Base-by-base conservation (phyloP, 2,888 invertebrate species). In the Stenichneumon culpator region DNA sequence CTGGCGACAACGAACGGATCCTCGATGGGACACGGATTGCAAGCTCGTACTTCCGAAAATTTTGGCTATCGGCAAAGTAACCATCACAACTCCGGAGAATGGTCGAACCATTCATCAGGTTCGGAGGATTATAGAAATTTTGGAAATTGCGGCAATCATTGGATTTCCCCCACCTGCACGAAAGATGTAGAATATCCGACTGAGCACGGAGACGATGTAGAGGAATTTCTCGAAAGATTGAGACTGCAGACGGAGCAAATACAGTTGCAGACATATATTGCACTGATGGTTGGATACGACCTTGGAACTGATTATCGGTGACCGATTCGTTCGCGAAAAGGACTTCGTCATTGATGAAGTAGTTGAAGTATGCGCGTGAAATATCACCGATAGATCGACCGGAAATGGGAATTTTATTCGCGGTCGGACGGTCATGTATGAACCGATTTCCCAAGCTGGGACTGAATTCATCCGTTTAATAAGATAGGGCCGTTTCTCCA, bases 201-300 rank as follows among this genome's bases (percentile, higher is more conserved):
- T 7, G 78, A 73, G 63, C 65, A 63, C 32, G 67, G 84, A 36
- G 73, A 73, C n/a, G 89, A 90, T 50, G 81, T 92, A 54, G 92
- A 93, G 63, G 57, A 86, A 4, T 93, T 91, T 86, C 88, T 93
- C 60, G 73, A 47, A 16, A 87, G 89, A 60, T 86, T 93, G 50
- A 88, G 90, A 79, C 39, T 77, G n/a, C 88, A 91, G 77, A 93
- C 92, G 0, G 83, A 93, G 82, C 87, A 83, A 16, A 83, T 92
- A 32, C 93, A 93, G 74, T 77, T 91, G 68, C 81, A 91, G 83
- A 84, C 92, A 81, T 93, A 93, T 86, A 79, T 85, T 11, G 84
- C 88, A 4, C 25, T 86, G 16, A 86, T 87, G 86, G 57, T 39
- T 16, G 74, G 54, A 14, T 25, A 57, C n/a, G 60, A 73, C 3